A percentile compares a stretch with the other conserved stretches of the same genome.
Evolutionary conservation across 2,888 invertebrate genomes (phyloP).

Genomic region (Sepiola atlantica): DNA sequence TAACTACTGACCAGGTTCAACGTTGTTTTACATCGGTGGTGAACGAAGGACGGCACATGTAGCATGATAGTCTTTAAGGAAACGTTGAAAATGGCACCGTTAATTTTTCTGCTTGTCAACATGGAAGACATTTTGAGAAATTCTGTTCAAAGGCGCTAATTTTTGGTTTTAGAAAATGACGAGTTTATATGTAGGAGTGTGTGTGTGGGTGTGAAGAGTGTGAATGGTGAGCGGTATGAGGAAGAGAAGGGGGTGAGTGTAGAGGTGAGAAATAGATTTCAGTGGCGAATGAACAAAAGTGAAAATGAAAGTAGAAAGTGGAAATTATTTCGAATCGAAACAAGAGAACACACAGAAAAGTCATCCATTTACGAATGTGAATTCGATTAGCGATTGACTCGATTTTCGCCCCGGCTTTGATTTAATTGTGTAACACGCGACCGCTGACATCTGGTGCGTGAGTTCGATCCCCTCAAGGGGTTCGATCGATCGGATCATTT

Average conservation of each 20-base stretch:
- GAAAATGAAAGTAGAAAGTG: not conserved
- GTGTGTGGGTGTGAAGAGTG: too few species aligned
- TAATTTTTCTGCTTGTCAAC: not conserved
- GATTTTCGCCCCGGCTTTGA: slow-evolving; percentile 12
- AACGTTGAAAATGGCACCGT: not conserved
- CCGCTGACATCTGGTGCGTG: not conserved
- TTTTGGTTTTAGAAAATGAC: not conserved
- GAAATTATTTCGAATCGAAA: not conserved
- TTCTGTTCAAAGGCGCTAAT: not conserved
- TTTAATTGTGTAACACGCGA: slow-evolving; percentile 18
- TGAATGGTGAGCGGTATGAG: too few species aligned
- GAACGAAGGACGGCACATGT: not conserved
- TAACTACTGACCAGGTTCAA: too few species aligned
- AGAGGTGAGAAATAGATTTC: not conserved
- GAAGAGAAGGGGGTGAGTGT: not conserved
- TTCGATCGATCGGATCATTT: not conserved
- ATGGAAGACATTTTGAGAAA: not conserved
- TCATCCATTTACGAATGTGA: not conserved
- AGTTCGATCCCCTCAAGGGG: not conserved
- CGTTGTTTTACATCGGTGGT: too few species aligned
- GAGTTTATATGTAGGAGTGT: too few species aligned
- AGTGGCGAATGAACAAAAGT: not conserved
- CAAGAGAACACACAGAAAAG: not conserved
- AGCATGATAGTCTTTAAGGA: not conserved
- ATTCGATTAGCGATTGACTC: slow-evolving; percentile 14